Percentiles rank a stretch among this genome's conserved stretches.
Evolutionary conservation across 2,797 vertebrate species (phyloP).

Genomic region (Babyrousa celebensis): DNA sequence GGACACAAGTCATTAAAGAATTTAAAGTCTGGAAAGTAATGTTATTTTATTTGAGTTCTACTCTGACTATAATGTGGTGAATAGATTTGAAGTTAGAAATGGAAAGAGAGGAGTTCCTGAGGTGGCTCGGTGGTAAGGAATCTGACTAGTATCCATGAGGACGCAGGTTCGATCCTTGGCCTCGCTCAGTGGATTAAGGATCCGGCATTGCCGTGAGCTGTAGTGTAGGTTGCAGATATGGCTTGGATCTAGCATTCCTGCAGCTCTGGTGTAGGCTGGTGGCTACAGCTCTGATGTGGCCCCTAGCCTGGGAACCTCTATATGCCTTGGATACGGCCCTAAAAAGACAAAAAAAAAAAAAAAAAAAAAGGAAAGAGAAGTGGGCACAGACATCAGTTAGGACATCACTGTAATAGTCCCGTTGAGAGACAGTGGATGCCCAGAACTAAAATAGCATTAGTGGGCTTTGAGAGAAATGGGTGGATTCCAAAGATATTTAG

Average conservation of each 20-base stretch:
- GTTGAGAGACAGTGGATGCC: not conserved
- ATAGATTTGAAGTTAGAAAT: constrained; percentile 50
- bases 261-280: no score
- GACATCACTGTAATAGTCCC: not conserved
- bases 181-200: no score
- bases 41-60: not conserved
- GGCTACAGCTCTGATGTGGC: no score
- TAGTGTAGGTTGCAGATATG: no score
- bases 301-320: no score
- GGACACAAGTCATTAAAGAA: constrained; percentile 35
- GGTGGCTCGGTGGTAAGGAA: no score
- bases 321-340: no score
- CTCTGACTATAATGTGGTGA: constrained; percentile 35
- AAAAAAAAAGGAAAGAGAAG: not conserved
- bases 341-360: no score
- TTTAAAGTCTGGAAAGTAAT: constrained; percentile 50
- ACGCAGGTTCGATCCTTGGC: no score
- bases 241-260: no score
- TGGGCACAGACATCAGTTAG: not conserved
- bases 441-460: not conserved
- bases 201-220: no score
- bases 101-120: not conserved
- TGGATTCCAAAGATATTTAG: constrained; percentile 12
- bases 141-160: no score
- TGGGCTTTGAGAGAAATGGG: constrained; percentile 28